Base-by-base conservation (phyloP, 2,113 vertebrate genomes). In the Pimephales promelas region DNA sequence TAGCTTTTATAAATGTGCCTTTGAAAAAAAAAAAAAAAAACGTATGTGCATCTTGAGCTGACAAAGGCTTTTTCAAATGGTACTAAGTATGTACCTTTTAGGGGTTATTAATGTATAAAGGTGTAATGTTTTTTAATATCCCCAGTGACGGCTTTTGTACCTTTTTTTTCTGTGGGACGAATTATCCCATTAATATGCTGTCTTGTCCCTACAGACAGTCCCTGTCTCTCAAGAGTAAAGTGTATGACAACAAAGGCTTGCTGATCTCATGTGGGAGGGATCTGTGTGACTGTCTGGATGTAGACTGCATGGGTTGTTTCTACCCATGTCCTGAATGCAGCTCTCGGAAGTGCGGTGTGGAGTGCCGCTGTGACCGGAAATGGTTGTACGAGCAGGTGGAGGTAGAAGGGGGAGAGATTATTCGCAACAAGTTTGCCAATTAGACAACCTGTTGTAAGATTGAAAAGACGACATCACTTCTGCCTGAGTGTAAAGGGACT, bases 361-460 rank as follows among this genome's bases (percentile, higher is more conserved):
- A 99, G 26, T 99, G 98, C 64, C 96, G 98, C 88, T 98, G 98
- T 3, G 97, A 99, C 92, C 94, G 98, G 89, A 99, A 99, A 92
- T 99, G 98, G 98, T 92, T 99, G 0, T 99, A 99, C 49, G 98
- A 99, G 86, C 98, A 99, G 88, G 97, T 99, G 76, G 97, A 99
- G 87, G 97, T 99, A 2, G 98, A 99, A 89, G 98, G 98, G 0
- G 98, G 98, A 0, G 96, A 98, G 88, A 96, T 97, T 86, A 98
- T 99, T 81, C 94, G 94, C 52, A 99, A 99, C 81, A 98, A 98
- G 87, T 97, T 95, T 0, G 94, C 90, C 31, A 80, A 92, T 45
- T 97, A 95, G 71, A 13, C 1, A 10, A 5, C 5, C 2, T n/a
- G 13, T 3, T 45, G 54, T 71, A 9, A 20, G 47, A 64, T 7